Evolutionary conservation across 1,140 invertebrate genomes (phyloP).

Genomic region (Drosophila tropicalis): DNA sequence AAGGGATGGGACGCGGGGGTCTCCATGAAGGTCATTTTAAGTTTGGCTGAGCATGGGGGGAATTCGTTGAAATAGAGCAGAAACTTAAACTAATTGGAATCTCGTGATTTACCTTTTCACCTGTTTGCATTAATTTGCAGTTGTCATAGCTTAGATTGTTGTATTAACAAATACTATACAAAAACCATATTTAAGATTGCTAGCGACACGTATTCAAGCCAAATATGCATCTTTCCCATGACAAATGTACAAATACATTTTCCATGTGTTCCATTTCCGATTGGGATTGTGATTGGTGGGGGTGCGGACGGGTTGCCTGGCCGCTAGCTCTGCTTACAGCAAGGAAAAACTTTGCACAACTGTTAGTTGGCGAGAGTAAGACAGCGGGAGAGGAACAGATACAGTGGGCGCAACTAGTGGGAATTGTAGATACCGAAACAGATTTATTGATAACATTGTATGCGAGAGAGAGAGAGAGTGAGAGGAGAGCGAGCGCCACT

Average conservation of each 20-base stretch:
- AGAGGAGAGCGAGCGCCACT: constrained; percentile 21
- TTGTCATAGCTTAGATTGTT: no score
- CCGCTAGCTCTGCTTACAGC: neutral
- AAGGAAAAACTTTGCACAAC: neutral
- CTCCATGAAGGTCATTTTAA: constrained; percentile 13
- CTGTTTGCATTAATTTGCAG: no score
- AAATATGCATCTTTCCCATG: no score
- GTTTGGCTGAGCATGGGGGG: constrained; percentile 2
- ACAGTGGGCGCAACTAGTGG: constrained; percentile 13
- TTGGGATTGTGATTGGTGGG: neutral
- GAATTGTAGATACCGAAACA: constrained; percentile 11
- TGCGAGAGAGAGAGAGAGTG: constrained; percentile 29
- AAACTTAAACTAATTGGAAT: neutral
- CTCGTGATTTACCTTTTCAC: no score
- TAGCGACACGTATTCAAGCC: no score
- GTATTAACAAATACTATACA: neutral
- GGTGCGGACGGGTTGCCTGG: no score
- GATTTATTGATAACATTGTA: constrained; percentile 45
- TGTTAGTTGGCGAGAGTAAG: constrained; percentile 18
- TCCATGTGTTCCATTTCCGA: neutral
- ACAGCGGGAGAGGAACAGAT: constrained; percentile 13
- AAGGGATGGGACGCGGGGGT: neutral
- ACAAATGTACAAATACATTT: neutral
- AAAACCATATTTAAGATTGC: no score
- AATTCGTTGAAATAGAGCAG: constrained; percentile 8